Conservation (phyloP, 2,888 invertebrate species). For the Scaptomyza caliginosa region DNA sequence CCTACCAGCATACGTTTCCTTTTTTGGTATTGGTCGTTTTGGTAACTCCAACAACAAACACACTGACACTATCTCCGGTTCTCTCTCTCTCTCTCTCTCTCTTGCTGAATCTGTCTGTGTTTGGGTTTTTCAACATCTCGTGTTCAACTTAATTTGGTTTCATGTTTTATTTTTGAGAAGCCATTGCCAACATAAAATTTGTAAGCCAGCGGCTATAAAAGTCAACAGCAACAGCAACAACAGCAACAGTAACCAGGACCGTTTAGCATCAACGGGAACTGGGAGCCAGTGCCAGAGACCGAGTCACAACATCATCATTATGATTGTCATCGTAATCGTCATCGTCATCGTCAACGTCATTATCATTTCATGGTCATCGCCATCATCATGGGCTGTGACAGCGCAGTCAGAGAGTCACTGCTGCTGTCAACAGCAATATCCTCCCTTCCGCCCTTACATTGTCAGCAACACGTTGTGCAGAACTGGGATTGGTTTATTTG, state of each 20-base stretch:
- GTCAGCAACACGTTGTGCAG: conserved; percentile 57
- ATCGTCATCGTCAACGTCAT: conserved; percentile 24
- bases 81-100: not conserved
- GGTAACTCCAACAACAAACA: no score
- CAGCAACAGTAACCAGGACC: conserved; percentile 18
- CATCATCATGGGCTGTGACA: conserved; percentile 39
- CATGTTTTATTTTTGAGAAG: conserved; percentile 68
- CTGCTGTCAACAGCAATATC: conserved; percentile 40
- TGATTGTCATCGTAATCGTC: conserved; percentile 17
- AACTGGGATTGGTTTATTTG: conserved; percentile 8
- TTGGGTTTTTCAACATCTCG: conserved; percentile 29
- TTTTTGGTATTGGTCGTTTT: not conserved
- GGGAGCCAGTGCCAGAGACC: not conserved
- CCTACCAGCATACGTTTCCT: conserved; percentile 50
- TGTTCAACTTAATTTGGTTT: conserved; percentile 71
- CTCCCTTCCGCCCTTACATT: conserved; percentile 8
- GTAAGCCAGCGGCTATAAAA: conserved; percentile 61
- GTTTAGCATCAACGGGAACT: conserved; percentile 42
- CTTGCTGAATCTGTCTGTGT: not conserved
- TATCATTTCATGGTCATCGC: conserved; percentile 41
- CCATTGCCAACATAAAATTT: conserved; percentile 56
- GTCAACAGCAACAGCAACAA: conserved; percentile 43
- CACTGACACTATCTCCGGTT: not conserved
- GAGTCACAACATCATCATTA: conserved; percentile 30
- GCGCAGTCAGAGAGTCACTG: conserved; percentile 22